Evolutionary conservation across 1,140 invertebrate genomes (phyloP).

Genomic region (Maconellicoccus hirsutus): DNA sequence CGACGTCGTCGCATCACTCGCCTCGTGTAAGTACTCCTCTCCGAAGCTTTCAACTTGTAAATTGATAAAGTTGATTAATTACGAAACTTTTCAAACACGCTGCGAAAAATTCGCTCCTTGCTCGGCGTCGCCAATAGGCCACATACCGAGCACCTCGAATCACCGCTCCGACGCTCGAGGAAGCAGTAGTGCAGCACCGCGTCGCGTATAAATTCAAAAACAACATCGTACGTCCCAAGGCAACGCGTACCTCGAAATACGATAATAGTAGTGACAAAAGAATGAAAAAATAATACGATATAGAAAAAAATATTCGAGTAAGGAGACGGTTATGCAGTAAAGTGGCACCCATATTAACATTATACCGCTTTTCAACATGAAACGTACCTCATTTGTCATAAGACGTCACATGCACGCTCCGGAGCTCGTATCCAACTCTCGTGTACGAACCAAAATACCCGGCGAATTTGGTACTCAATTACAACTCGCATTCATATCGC

Average conservation of each 20-base stretch:
- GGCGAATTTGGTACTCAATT: slow-evolving; percentile 15
- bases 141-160: too few relatives aligned
- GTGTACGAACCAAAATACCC: too few relatives aligned
- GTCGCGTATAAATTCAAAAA: not conserved
- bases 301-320: not conserved
- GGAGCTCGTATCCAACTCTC: not conserved
- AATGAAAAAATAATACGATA: not conserved
- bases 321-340: not conserved
- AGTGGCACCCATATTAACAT: slow-evolving; percentile 20
- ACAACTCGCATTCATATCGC: slow-evolving; percentile 18
- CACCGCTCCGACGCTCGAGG: too few relatives aligned
- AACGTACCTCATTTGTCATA: slow-evolving; percentile 21
- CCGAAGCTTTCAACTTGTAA: too few relatives aligned
- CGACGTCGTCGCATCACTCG: too few relatives aligned
- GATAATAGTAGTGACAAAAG: not conserved
- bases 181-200: too few relatives aligned
- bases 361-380: slow-evolving; percentile 18
- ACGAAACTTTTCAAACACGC: too few relatives aligned
- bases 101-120: too few relatives aligned
- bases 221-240: not conserved
- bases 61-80: too few relatives aligned
- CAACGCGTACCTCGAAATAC: not conserved
- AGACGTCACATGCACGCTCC: slow-evolving; percentile 15
- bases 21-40: too few relatives aligned
- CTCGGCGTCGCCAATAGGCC: too few relatives aligned